Percentiles rank a stretch among this genome's conserved stretches.
Evolutionary conservation across 1,140 invertebrate species (phyloP).

Genomic region (Caenorhabditis inopinata): DNA sequence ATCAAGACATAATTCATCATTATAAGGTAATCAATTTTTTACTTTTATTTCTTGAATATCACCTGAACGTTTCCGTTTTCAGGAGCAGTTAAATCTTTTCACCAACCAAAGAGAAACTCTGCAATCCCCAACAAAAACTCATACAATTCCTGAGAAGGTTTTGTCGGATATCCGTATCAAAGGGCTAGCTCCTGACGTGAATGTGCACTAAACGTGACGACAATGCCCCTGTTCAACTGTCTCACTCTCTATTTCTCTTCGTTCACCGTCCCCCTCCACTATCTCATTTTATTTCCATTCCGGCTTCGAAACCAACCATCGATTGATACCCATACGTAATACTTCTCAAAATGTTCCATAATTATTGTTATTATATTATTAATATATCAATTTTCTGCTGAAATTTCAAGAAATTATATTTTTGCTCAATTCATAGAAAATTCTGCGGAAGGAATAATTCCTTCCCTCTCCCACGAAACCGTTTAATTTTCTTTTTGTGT

Average conservation of each 20-base stretch:
- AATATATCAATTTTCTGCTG: background rate
- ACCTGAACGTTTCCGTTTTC: slow-evolving; percentile 12
- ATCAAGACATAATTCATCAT: slow-evolving; percentile 69
- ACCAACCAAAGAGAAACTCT: slow-evolving; percentile 65
- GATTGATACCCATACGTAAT: background rate
- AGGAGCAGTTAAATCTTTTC: slow-evolving; percentile 63
- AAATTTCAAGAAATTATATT: too few species aligned
- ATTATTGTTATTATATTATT: background rate
- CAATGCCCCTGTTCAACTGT: too few species aligned
- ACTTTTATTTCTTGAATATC: too few species aligned
- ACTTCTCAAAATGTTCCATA: background rate
- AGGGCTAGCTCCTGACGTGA: slow-evolving; percentile 41
- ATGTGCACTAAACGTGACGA: background rate
- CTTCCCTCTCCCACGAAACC: too few species aligned
- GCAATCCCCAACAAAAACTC: slow-evolving; percentile 64
- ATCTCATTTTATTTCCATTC: background rate
- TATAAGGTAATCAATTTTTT: slow-evolving; percentile 66
- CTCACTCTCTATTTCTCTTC: background rate
- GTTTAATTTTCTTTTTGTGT: slow-evolving; percentile 14
- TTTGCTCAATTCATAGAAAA: slow-evolving; percentile 1
- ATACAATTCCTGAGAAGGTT: slow-evolving; percentile 53
- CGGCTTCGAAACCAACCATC: background rate
- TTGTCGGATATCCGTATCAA: slow-evolving; percentile 59
- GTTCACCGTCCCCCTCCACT: background rate
- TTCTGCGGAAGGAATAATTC: background rate